A percentile compares a stretch with the other conserved stretches of the same genome.
Conservation (phyloP, 2,113 vertebrate genomes). For the Varanus salvator region DNA sequence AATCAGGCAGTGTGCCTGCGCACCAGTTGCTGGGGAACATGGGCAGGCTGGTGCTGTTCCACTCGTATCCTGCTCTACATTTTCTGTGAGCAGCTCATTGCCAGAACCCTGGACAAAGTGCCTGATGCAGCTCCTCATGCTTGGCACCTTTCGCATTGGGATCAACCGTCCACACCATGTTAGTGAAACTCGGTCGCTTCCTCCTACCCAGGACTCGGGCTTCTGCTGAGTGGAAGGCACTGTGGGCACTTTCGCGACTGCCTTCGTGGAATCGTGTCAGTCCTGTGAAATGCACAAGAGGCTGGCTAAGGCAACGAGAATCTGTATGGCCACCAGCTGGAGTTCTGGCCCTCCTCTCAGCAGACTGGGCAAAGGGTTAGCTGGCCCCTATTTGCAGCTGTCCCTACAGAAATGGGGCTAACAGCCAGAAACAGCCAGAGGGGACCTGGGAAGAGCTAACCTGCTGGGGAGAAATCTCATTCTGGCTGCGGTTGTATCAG, state of each 20-base stretch:
- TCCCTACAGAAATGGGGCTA: not conserved
- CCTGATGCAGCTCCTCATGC: no score
- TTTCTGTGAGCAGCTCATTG: no score
- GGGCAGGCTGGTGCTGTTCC: no score
- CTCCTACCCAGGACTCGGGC: not conserved
- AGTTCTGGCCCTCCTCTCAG: no score
- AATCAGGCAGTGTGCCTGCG: no score
- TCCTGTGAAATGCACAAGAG: not conserved
- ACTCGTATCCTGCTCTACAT: no score
- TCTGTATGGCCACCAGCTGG: no score
- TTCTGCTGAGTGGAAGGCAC: not conserved
- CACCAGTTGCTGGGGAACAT: no score
- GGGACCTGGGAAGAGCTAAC: not conserved
- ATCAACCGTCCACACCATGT: not conserved
- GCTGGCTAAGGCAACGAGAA: not conserved
- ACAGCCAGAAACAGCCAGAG: not conserved
- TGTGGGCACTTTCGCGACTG: not conserved
- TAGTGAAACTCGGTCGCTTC: not conserved
- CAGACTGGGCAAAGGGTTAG: not conserved
- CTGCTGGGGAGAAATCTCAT: not conserved
- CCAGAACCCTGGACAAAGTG: not conserved
- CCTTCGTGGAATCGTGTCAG: not conserved
- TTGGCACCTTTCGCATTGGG: not conserved
- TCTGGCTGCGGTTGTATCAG: rapidly evolving
- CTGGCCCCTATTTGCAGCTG: not conserved